Conservation (phyloP, 2,113 vertebrate genomes). For the Corythaeola cristata region DNA sequence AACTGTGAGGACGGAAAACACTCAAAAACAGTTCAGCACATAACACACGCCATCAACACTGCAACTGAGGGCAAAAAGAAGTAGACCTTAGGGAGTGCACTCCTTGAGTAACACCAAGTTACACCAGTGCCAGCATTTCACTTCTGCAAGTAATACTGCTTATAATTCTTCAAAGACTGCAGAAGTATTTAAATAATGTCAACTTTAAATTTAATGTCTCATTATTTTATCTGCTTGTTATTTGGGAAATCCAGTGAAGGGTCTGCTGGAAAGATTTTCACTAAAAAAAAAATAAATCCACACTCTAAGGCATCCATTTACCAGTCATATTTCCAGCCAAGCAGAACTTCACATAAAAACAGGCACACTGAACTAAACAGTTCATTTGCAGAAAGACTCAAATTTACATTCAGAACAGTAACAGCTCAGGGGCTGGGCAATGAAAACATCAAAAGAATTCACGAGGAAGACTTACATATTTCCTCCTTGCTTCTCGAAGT, state of each 20-base stretch:
- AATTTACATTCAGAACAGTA: neutral
- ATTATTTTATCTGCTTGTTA: neutral
- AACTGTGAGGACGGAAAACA: neutral
- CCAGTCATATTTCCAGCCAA: neutral
- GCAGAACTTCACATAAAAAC: neutral
- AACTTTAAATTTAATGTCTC: neutral
- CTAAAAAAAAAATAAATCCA: neutral
- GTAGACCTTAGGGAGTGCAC: neutral
- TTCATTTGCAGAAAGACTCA: neutral
- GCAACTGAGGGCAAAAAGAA: neutral
- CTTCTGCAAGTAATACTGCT: neutral
- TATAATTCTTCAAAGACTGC: neutral
- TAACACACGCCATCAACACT: neutral
- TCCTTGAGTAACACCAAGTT: neutral
- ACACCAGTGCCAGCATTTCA: neutral
- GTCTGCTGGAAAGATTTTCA: neutral
- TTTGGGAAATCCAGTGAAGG: neutral
- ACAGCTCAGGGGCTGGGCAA: neutral
- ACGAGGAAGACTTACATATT: slow-evolving; percentile 84
- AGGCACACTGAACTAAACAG: neutral
- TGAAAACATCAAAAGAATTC: neutral
- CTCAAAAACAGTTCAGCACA: neutral
- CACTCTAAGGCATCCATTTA: neutral
- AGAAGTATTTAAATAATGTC: neutral
- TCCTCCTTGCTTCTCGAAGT: slow-evolving; percentile 87